Conservation (phyloP, 2,113 vertebrate genomes). For the Carlito syrichta region DNA sequence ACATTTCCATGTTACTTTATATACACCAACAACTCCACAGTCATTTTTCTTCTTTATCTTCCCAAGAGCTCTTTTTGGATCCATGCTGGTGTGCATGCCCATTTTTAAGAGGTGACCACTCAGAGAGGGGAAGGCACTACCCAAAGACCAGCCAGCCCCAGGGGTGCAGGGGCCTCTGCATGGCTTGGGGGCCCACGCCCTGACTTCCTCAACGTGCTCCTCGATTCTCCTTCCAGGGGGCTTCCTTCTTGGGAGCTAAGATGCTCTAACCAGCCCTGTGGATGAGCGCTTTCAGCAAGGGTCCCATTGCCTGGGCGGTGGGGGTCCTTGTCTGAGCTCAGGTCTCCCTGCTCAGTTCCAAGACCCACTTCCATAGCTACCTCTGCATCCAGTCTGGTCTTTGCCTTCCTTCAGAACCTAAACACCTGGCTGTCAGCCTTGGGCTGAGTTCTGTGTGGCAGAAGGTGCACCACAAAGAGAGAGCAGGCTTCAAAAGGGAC, state of each 20-base stretch:
- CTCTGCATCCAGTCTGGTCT: not conserved
- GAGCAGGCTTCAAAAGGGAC: not conserved
- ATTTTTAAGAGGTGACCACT: conserved; percentile 34
- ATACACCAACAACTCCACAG: conserved; percentile 63
- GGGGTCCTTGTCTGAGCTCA: not conserved
- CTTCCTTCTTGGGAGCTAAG: not conserved
- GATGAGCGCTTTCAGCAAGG: not conserved
- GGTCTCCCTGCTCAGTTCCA: not conserved
- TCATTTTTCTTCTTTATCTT: conserved; percentile 52
- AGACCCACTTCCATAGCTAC: not conserved
- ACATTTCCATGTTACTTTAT: conserved; percentile 76
- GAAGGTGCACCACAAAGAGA: not conserved
- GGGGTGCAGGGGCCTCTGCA: not conserved
- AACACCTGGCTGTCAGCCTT: not conserved
- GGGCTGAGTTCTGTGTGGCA: not conserved
- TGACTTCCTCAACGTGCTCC: not conserved
- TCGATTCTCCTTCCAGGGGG: not conserved
- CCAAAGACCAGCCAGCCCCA: not conserved
- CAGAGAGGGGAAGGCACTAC: not conserved
- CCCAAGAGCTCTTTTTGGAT: conserved; percentile 41
- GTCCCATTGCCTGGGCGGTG: too few relatives aligned
- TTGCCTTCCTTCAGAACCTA: not conserved
- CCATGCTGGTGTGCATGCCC: not conserved
- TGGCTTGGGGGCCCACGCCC: not conserved
- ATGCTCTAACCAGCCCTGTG: not conserved